Conservation (phyloP, 2,888 invertebrate species). For the Papilio gigon region DNA sequence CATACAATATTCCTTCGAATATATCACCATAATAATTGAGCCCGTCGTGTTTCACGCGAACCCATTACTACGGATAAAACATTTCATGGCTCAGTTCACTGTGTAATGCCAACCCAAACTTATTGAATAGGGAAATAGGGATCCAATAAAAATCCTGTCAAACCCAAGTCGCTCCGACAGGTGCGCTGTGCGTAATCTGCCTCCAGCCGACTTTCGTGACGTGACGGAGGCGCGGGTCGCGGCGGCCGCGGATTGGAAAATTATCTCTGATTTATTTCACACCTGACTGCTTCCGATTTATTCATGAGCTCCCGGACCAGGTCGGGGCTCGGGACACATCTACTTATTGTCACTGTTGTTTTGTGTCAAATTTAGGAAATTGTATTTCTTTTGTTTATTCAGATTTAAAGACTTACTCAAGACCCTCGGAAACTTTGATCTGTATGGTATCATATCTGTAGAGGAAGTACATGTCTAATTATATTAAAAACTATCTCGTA, state of each 20-base stretch:
- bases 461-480: neutral
- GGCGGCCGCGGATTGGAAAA: slow-evolving; percentile 37
- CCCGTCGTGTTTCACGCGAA: slow-evolving; percentile 30
- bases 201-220: slow-evolving; percentile 35
- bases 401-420: neutral
- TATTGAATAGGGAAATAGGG: slow-evolving; percentile 74
- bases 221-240: slow-evolving; percentile 34
- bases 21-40: slow-evolving; percentile 22
- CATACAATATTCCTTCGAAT: slow-evolving; percentile 5
- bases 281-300: slow-evolving; percentile 36
- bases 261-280: slow-evolving; percentile 41
- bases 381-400: neutral
- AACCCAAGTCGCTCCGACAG: slow-evolving; percentile 68
- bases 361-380: neutral
- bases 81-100: slow-evolving; percentile 71
- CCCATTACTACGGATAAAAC: slow-evolving; percentile 50
- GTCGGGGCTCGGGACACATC: neutral
- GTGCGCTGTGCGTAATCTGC: slow-evolving; percentile 50
- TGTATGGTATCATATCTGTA: neutral
- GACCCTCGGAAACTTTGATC: neutral
- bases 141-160: slow-evolving; percentile 79
- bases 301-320: slow-evolving; percentile 31
- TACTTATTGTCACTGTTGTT: slow-evolving; percentile 13
- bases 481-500: neutral
- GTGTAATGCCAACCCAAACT: slow-evolving; percentile 72